Evolutionary conservation across 2,888 invertebrate genomes (phyloP), one percentile per base, ranked within the genome.

Genomic region (Drosophila leonis): DNA sequence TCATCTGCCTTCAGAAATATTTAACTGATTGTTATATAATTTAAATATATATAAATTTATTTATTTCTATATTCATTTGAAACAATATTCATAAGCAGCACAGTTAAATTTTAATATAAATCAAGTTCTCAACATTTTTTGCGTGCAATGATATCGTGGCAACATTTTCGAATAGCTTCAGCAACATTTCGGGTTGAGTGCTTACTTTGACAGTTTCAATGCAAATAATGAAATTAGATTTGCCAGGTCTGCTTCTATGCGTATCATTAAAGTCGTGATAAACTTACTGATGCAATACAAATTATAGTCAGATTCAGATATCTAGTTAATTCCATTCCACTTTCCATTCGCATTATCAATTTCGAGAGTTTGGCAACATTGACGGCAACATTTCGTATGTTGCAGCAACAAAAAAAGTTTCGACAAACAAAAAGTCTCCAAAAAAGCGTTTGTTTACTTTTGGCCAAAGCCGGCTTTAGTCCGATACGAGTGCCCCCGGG

Each of bases 361-460:
- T 33, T 15, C 37, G 29, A 31, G 48, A 44, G 31, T 33, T 15
- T 46, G 20, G 64, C 63, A 75, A 75, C 66, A 66, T 60, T 42
- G 46, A 0, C 10, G 2, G 76, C 82, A 82, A 83, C 81, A 77
- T 65, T 42, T 65, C 9, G 27, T 70, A 72, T 83, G 82, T 81
- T 82, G 78, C 82, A 8, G 82, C 82, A 83, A 78, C 83, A 76
- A 49, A 29, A n/a, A 77, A 71, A 67, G 67, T 73, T 72, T 62
- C 51, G 8, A 20, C 63, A 67, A 73, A 74, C 61, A 71, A 66
- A 57, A 74, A 81, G 65, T 72, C 66, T 64, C 60, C 70, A 78
- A 72, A 76, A 77, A 75, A 73, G 66, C 82, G 80, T 85, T 88
- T 89, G 84, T 86, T 88, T 87, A 85, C 83, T 77, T 77, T 87